These are phyloP conservation scores for Telenomus remus DNA, from an alignment of 1,140 invertebrate genomes.

Conservation along the genomic window DNA sequence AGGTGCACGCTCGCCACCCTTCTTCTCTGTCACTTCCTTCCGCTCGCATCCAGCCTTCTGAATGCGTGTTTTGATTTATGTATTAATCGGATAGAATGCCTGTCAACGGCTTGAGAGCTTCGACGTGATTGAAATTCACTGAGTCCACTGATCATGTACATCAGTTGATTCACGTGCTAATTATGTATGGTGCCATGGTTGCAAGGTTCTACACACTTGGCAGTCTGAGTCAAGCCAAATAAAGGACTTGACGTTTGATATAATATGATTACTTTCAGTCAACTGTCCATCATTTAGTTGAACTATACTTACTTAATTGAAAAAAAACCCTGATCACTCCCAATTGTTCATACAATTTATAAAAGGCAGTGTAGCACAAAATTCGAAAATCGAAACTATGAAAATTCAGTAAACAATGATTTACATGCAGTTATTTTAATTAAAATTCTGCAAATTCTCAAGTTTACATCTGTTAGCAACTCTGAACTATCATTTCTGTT, in stretches of 20 bases:
- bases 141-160: constrained; percentile 19
- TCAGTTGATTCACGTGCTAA: constrained; percentile 34
- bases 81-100: constrained; percentile 50
- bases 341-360: too few relatives aligned
- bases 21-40: constrained; percentile 41
- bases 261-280: constrained; percentile 14
- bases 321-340: too few relatives aligned
- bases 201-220: constrained; percentile 18
- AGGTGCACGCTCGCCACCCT: constrained; percentile 42
- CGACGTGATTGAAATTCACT: constrained; percentile 50
- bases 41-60: constrained; percentile 15
- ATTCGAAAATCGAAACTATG: too few relatives aligned
- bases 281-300: neutral
- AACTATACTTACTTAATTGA: too few relatives aligned
- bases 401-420: too few relatives aligned
- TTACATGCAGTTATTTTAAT: too few relatives aligned
- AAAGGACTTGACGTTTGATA: constrained; percentile 11
- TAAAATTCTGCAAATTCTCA: too few relatives aligned
- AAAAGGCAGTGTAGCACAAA: too few relatives aligned
- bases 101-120: constrained; percentile 43
- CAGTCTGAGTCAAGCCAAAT: constrained; percentile 9
- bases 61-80: constrained; percentile 53
- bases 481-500: too few relatives aligned
- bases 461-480: too few relatives aligned
- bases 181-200: constrained; percentile 26